Conservation (phyloP, 2,797 vertebrate genomes). For the Chaetophractus vellerosus region DNA sequence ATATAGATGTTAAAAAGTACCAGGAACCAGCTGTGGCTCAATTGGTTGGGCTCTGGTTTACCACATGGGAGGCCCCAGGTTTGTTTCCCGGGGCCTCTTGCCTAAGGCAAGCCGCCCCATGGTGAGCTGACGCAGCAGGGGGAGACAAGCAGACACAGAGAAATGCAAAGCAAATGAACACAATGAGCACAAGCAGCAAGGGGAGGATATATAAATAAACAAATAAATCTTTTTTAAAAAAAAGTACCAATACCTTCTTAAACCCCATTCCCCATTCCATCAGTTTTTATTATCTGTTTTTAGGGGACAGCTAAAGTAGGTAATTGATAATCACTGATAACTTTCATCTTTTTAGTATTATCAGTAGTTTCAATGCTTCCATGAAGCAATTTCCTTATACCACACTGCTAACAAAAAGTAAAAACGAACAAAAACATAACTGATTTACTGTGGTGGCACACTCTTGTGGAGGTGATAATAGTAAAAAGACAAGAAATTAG, state of each 20-base stretch:
- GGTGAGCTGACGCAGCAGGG: no score
- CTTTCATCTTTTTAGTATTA: background rate
- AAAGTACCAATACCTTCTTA: background rate
- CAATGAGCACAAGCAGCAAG: no score
- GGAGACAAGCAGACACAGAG: no score
- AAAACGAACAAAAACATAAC: background rate
- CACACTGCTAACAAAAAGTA: background rate
- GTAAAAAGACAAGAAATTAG: background rate
- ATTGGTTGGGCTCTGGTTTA: no score
- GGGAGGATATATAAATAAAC: no score
- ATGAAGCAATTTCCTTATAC: background rate
- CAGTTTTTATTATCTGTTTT: conserved; percentile 42
- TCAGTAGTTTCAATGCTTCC: background rate
- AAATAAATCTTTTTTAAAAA: no score
- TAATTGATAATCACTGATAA: background rate
- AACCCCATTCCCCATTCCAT: background rate
- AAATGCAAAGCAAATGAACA: no score
- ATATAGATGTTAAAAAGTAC: background rate
- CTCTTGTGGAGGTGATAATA: background rate
- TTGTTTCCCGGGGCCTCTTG: no score
- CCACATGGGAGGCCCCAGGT: no score
- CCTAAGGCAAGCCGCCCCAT: no score
- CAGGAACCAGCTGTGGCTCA: no score
- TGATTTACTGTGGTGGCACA: background rate
- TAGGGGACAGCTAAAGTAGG: background rate